Percentiles rank a stretch among this genome's conserved stretches.
Conservation (phyloP, 2,797 vertebrate genomes). For the Rhinophrynus dorsalis region DNA sequence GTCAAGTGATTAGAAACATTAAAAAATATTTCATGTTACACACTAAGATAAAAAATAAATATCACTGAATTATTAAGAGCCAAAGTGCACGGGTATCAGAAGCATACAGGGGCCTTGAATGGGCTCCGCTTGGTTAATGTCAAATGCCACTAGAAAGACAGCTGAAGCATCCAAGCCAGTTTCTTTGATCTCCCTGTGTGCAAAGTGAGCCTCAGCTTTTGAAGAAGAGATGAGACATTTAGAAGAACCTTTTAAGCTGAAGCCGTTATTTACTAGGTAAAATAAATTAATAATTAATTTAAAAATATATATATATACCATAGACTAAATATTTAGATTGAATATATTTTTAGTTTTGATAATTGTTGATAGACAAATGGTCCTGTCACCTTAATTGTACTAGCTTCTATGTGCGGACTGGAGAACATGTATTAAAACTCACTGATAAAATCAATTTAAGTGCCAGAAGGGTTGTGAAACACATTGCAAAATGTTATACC, state of each 20-base stretch:
- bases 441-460: no score
- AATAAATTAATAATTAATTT: slow-evolving; percentile 17
- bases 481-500: no score
- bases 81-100: slow-evolving; percentile 58
- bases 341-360: slow-evolving; percentile 48
- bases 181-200: slow-evolving; percentile 70
- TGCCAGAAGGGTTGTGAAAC: no score
- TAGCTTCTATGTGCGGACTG: no score
- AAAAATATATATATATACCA: no score
- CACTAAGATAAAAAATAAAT: background rate
- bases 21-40: background rate
- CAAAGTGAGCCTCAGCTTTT: slow-evolving; percentile 63
- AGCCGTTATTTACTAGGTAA: slow-evolving; percentile 63
- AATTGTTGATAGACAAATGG: background rate
- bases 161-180: slow-evolving; percentile 67
- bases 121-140: slow-evolving; percentile 66
- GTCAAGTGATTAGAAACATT: background rate
- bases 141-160: slow-evolving; percentile 69
- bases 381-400: no score
- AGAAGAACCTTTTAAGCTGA: slow-evolving; percentile 59
- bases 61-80: slow-evolving; percentile 18
- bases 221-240: slow-evolving; percentile 67
- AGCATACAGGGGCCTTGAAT: slow-evolving; percentile 67
- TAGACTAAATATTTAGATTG: slow-evolving; percentile 49
- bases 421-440: no score